Percentiles rank a stretch among this genome's conserved stretches.
Evolutionary conservation across 1,140 invertebrate species (phyloP).

Genomic region (Bactericera cockerelli): DNA sequence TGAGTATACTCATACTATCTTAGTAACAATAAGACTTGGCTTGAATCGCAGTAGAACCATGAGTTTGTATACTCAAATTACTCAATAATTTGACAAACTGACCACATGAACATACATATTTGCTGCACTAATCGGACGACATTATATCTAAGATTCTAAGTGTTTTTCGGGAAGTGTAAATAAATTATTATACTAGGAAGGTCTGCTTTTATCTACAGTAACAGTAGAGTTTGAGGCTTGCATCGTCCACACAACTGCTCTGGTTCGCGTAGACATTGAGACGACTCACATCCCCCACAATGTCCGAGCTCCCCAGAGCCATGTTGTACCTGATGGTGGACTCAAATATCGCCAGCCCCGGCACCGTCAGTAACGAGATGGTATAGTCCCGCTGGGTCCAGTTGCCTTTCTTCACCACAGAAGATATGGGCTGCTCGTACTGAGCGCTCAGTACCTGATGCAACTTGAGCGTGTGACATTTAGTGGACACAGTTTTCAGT

Average conservation of each 20-base stretch:
- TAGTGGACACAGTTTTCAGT: not conserved
- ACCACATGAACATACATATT: too few species aligned
- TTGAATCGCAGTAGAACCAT: too few species aligned
- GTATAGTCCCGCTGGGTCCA: conserved; percentile 18
- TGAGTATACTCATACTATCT: too few species aligned
- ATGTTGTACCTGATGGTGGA: conserved; percentile 38
- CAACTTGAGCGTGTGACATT: not conserved
- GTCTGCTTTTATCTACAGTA: conserved; percentile 42
- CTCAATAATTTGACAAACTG: too few species aligned
- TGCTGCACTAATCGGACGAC: too few species aligned
- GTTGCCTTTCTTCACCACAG: not conserved
- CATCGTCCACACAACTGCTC: conserved; percentile 57
- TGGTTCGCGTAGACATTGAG: conserved; percentile 63
- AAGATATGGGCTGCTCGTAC: not conserved
- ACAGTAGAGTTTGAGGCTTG: conserved; percentile 59
- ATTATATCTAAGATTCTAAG: too few species aligned
- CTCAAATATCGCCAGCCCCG: conserved; percentile 57
- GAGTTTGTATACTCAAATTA: too few species aligned
- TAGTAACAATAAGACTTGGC: too few species aligned
- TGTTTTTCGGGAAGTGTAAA: too few species aligned
- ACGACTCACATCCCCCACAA: conserved; percentile 52
- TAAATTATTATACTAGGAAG: too few species aligned
- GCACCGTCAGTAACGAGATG: conserved; percentile 27
- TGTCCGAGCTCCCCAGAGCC: conserved; percentile 15
- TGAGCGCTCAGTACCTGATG: not conserved